Percentiles rank a stretch among this genome's conserved stretches.
Conservation (phyloP, 2,888 invertebrate species). For the Acanthopleura granulata region DNA sequence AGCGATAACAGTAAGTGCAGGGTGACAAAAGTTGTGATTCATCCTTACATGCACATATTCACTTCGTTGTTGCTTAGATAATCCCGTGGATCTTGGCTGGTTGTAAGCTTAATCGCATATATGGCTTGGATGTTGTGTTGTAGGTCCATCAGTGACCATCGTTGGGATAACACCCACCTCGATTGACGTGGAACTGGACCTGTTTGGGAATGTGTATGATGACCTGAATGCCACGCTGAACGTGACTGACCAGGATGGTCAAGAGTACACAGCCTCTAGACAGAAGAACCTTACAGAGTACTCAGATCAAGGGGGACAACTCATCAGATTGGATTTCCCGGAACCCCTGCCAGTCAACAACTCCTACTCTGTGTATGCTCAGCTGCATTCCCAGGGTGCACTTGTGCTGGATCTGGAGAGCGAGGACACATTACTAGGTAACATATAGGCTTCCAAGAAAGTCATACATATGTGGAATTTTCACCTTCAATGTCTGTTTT, state of each 20-base stretch:
- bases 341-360: neutral
- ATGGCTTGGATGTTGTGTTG: too few relatives aligned
- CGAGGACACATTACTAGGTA: neutral
- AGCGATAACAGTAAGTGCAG: too few relatives aligned
- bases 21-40: too few relatives aligned
- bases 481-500: too few relatives aligned
- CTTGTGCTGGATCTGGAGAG: neutral
- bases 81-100: too few relatives aligned
- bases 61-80: too few relatives aligned
- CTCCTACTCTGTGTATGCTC: neutral
- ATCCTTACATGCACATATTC: too few relatives aligned
- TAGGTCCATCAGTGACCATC: slow-evolving; percentile 12
- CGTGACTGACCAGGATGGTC: neutral
- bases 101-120: too few relatives aligned
- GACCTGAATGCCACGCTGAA: neutral
- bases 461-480: too few relatives aligned
- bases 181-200: neutral
- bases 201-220: neutral
- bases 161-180: neutral
- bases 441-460: neutral
- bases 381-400: neutral
- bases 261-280: neutral
- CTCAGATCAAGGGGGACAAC: neutral
- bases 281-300: neutral
- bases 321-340: neutral